A percentile compares a stretch with the other conserved stretches of the same genome.
These are phyloP conservation scores for Myripristis murdjan DNA, from an alignment of 2,797 vertebrate genomes.

Conservation along the genomic window DNA sequence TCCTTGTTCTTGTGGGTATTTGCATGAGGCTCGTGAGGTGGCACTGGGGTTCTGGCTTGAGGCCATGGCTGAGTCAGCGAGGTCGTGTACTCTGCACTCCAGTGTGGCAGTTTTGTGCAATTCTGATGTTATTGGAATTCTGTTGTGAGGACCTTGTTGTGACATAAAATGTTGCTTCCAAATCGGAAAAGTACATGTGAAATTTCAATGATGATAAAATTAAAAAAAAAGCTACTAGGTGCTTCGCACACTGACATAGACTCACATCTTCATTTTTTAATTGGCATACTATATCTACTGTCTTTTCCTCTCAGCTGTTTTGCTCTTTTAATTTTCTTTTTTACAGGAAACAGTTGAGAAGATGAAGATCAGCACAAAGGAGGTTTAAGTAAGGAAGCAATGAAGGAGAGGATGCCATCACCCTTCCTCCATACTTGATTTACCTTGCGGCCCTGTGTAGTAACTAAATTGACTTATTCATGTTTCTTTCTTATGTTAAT, in stretches of 20 bases:
- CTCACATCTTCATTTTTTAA: neutral
- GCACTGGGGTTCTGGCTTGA: conserved; percentile 48
- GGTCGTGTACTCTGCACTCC: conserved; percentile 51
- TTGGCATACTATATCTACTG: neutral
- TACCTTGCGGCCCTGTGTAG: conserved; percentile 72
- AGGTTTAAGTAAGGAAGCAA: conserved; percentile 85
- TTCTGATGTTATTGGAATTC: neutral
- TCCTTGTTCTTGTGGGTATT: conserved; percentile 10
- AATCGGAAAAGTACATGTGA: neutral
- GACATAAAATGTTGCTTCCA: conserved; percentile 1
- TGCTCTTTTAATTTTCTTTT: conserved; percentile 22
- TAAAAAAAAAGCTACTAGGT: too few relatives aligned
- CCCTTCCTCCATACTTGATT: conserved; percentile 80
- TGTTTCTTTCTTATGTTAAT: conserved; percentile 81
- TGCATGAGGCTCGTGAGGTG: conserved; percentile 39
- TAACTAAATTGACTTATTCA: conserved; percentile 76
- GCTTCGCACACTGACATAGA: neutral
- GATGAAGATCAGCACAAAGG: conserved; percentile 93
- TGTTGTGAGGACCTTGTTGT: neutral
- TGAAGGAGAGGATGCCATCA: conserved; percentile 63
- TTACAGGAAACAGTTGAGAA: conserved; percentile 94
- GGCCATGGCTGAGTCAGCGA: conserved; percentile 63
- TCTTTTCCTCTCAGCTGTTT: conserved; percentile 1
- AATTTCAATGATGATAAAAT: neutral
- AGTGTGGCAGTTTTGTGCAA: conserved; percentile 27